Conservation (phyloP, 2,113 vertebrate species). For the Aviceda subcristata region DNA sequence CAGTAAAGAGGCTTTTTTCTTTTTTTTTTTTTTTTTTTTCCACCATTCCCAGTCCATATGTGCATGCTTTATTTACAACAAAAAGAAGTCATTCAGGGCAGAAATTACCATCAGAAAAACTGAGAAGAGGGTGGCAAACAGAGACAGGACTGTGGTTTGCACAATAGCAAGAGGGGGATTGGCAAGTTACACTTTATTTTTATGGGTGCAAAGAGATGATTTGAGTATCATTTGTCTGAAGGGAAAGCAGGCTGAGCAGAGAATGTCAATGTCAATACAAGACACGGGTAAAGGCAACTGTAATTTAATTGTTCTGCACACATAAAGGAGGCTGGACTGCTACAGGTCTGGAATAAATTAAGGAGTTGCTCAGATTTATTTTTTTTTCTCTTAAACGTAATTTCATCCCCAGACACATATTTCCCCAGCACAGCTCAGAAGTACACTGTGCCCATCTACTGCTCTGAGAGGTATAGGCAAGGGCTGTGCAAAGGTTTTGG, state of each 20-base stretch:
- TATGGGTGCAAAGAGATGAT: not conserved
- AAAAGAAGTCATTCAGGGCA: not conserved
- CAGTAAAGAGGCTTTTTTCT: slow-evolving; percentile 51
- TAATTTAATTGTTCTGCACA: not conserved
- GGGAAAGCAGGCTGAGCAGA: not conserved
- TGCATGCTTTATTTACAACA: slow-evolving; percentile 76
- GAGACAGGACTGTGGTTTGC: not conserved
- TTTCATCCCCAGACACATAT: not conserved
- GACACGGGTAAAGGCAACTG: not conserved
- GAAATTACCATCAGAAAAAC: not conserved
- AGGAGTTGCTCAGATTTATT: not conserved
- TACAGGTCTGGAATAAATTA: not conserved
- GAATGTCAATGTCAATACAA: not conserved
- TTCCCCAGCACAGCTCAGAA: not conserved
- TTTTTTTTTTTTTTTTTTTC: not conserved
- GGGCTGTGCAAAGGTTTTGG: not conserved
- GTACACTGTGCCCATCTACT: accelerated
- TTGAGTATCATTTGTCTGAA: not conserved
- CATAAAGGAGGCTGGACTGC: not conserved
- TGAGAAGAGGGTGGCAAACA: not conserved
- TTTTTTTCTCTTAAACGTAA: not conserved
- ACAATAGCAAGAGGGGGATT: not conserved
- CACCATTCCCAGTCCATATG: slow-evolving; percentile 49
- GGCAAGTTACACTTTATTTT: not conserved
- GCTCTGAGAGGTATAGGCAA: not conserved